phyloP scores from a whole-genome alignment of 1,140 invertebrate genomes.

The Drosophila sp. region DNA sequence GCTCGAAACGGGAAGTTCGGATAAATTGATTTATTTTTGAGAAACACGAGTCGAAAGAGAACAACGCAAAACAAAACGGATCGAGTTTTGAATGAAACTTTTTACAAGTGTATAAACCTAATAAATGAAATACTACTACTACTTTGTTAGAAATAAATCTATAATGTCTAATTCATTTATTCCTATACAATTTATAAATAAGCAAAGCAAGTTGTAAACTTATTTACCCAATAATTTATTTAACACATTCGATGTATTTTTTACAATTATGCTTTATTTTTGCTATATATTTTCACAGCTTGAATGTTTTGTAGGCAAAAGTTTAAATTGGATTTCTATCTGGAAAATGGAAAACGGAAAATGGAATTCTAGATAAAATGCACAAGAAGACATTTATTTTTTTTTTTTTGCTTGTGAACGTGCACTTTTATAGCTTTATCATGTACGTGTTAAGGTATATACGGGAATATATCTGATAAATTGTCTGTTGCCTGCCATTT shows the following conservation, averaged over 20 bases:
- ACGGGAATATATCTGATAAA: conserved; percentile 63
- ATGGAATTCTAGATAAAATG: not conserved
- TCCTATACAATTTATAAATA: too few relatives aligned
- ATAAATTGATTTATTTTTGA: conserved; percentile 5
- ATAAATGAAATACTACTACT: conserved; percentile 2
- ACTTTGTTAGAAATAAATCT: not conserved
- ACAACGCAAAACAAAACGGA: conserved; percentile 19
- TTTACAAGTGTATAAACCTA: not conserved
- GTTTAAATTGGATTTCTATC: not conserved
- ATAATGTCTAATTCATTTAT: too few relatives aligned
- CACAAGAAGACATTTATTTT: not conserved
- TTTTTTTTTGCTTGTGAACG: too few relatives aligned
- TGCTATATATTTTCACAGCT: not conserved
- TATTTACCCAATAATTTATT: too few relatives aligned
- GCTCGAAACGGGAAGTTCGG: not conserved
- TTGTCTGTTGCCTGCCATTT: conserved; percentile 69
- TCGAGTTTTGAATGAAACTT: not conserved
- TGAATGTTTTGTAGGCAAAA: not conserved
- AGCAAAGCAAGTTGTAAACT: too few relatives aligned
- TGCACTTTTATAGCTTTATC: conserved; percentile 15
- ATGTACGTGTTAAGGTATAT: conserved; percentile 39
- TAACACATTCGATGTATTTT: too few relatives aligned
- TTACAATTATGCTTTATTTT: too few relatives aligned
- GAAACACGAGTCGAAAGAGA: conserved; percentile 20
- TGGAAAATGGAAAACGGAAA: too few relatives aligned